Percentiles rank a stretch among this genome's conserved stretches.
phyloP scores from a whole-genome alignment of 2,797 vertebrate genomes.

The Rhinophrynus dorsalis region DNA sequence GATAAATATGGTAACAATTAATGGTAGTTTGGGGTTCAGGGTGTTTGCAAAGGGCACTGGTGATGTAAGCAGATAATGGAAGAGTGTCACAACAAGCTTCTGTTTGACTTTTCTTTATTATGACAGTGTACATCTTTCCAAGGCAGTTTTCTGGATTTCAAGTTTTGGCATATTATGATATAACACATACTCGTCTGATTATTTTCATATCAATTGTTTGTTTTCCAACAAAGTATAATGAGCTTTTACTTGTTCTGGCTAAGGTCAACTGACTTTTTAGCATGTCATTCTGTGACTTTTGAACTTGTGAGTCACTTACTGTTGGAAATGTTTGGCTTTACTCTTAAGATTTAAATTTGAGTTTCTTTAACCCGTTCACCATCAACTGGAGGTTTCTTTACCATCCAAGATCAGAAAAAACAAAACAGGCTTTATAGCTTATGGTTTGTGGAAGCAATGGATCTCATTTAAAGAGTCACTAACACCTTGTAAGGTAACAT shows the following conservation, averaged over 20 bases:
- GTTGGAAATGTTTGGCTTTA: constrained; percentile 68
- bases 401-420: no score
- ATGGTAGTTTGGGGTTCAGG: no score
- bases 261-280: constrained; percentile 51
- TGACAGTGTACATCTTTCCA: neutral
- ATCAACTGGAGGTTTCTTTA: no score
- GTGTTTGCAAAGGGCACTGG: no score
- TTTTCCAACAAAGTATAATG: constrained; percentile 46
- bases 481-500: no score
- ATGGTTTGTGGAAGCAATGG: constrained; percentile 45
- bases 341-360: constrained; percentile 72
- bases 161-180: constrained; percentile 19
- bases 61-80: neutral
- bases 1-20: no score
- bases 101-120: constrained; percentile 1
- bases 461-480: constrained; percentile 50
- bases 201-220: constrained; percentile 52
- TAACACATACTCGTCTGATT: constrained; percentile 22
- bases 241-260: constrained; percentile 60
- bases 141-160: neutral
- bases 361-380: no score
- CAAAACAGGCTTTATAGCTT: constrained; percentile 53
- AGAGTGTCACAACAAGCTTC: neutral
- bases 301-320: constrained; percentile 62
- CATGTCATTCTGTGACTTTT: constrained; percentile 57